Evolutionary conservation across 2,888 invertebrate species (phyloP).

Genomic region (Tetheella fluctuosa): DNA sequence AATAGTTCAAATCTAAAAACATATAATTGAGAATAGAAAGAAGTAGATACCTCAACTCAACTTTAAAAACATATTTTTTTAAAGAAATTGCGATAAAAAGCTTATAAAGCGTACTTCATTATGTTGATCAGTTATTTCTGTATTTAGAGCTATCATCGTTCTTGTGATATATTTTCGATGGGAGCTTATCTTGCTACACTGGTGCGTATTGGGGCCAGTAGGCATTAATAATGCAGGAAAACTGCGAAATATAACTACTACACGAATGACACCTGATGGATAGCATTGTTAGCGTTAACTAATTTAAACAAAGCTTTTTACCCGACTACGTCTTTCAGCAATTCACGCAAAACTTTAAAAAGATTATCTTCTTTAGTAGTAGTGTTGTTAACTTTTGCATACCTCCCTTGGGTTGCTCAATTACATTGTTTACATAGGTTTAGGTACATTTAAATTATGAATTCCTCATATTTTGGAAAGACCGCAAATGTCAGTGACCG

Average conservation of each 20-base stretch:
- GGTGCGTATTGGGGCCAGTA: constrained; percentile 1
- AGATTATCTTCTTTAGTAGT: too few species aligned
- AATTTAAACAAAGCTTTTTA: too few species aligned
- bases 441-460: too few species aligned
- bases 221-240: constrained; percentile 3
- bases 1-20: not conserved
- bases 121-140: not conserved
- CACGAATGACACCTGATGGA: not conserved
- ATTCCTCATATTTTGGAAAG: too few species aligned
- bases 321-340: too few species aligned
- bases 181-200: constrained; percentile 9
- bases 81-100: not conserved
- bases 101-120: not conserved
- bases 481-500: too few species aligned
- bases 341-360: too few species aligned
- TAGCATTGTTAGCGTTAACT: too few species aligned
- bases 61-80: not conserved
- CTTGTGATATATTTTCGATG: constrained; percentile 7
- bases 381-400: too few species aligned
- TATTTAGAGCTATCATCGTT: not conserved
- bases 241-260: not conserved
- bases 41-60: not conserved
- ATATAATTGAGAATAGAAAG: not conserved
- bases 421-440: too few species aligned
- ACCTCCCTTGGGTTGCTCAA: too few species aligned